Conservation (phyloP, 2,797 vertebrate genomes). For the Mycteria americana region DNA sequence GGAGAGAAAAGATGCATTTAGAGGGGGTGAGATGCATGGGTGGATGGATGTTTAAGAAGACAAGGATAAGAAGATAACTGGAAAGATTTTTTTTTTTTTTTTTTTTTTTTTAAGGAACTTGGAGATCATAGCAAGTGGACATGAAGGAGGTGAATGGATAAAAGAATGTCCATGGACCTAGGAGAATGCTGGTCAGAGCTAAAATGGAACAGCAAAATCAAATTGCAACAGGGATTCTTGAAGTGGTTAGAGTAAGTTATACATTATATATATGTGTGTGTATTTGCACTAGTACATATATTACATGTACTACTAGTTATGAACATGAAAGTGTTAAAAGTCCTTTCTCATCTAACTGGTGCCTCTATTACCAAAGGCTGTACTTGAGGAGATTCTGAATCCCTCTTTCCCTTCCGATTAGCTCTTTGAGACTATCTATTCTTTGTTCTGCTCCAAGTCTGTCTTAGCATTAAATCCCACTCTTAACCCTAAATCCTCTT, state of each 20-base stretch:
- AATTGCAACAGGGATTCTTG: not conserved
- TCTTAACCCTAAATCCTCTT: not conserved
- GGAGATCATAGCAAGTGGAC: not conserved
- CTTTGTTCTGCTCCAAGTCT: not conserved
- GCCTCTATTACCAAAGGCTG: not conserved
- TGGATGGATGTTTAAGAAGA: not conserved
- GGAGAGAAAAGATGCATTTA: not conserved
- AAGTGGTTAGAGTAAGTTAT: not conserved
- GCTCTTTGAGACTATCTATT: not conserved
- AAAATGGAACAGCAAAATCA: not conserved
- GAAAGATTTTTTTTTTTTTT: not conserved
- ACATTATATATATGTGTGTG: accelerated
- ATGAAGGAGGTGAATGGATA: not conserved
- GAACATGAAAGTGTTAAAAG: not conserved
- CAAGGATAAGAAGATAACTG: not conserved
- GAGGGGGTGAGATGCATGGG: not conserved
- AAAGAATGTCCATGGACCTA: not conserved
- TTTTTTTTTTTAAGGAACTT: not conserved
- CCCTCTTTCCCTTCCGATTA: not conserved
- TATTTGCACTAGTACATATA: not conserved
- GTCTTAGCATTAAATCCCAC: not conserved
- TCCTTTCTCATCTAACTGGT: not conserved
- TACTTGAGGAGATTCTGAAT: not conserved
- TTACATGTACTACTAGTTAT: not conserved
- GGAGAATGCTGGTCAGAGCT: not conserved